These are phyloP conservation scores for Hylia prasina DNA, from an alignment of 2,113 vertebrate species.

Conservation along the genomic window DNA sequence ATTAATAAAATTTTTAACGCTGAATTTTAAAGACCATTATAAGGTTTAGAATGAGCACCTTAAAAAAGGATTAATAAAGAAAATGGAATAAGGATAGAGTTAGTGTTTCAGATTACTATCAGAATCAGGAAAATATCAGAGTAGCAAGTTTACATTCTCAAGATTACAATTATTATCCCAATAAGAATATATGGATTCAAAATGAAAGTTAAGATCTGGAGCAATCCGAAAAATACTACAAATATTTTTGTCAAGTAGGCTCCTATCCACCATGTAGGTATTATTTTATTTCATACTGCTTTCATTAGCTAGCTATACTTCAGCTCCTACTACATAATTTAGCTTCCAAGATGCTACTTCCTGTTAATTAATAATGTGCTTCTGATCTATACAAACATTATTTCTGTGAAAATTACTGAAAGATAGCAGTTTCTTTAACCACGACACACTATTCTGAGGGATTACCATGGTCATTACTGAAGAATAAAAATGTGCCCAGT, in stretches of 20 bases:
- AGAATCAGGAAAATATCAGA: background rate
- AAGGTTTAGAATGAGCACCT: background rate
- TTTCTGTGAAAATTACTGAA: background rate
- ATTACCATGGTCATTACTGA: background rate
- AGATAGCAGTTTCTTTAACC: background rate
- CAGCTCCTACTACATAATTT: background rate
- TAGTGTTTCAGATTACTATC: background rate
- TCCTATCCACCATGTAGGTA: background rate
- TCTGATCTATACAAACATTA: conserved; percentile 1
- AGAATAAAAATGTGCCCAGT: background rate
- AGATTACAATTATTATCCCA: background rate
- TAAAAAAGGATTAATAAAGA: background rate
- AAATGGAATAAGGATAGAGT: background rate
- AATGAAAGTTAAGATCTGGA: background rate
- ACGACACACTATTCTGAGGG: accelerated
- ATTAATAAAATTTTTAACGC: background rate
- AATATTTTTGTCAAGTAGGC: background rate
- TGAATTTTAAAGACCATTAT: conserved; percentile 38
- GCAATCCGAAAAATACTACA: background rate
- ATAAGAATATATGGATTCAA: background rate
- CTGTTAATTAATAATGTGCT: conserved; percentile 9
- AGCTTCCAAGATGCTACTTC: background rate
- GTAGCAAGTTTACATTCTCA: background rate
- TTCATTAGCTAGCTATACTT: background rate
- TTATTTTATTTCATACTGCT: background rate